Conservation (phyloP, 2,888 invertebrate genomes). For the Trissolcus brochymenae region DNA sequence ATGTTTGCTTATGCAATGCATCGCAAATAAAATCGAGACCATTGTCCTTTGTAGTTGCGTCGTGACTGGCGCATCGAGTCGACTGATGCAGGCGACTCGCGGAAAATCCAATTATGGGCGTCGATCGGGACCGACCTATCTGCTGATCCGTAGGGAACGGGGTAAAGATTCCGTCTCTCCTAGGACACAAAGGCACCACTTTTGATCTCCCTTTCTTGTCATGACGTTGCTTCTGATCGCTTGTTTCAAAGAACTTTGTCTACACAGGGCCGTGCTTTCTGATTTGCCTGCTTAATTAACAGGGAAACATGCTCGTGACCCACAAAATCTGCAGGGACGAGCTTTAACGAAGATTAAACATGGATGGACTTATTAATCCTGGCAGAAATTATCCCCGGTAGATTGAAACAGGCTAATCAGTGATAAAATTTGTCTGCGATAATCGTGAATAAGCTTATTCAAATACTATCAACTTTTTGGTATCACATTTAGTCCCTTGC, state of each 20-base stretch:
- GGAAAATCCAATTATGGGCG: conserved; percentile 62
- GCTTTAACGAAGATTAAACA: conserved; percentile 41
- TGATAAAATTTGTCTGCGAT: conserved; percentile 40
- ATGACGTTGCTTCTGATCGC: conserved; percentile 10
- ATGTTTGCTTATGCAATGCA: conserved; percentile 54
- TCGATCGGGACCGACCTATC: conserved; percentile 25
- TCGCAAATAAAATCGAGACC: conserved; percentile 38
- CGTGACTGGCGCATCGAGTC: conserved; percentile 54
- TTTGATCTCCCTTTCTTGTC: conserved; percentile 36
- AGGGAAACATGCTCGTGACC: conserved; percentile 30
- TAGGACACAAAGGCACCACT: conserved; percentile 38
- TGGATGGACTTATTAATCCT: conserved; percentile 34
- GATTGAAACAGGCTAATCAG: conserved; percentile 30
- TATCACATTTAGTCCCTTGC: too few relatives aligned
- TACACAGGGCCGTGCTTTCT: conserved; percentile 22
- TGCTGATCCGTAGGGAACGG: conserved; percentile 18
- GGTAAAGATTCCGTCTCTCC: conserved; percentile 56
- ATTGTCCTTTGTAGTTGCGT: conserved; percentile 45
- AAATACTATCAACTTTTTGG: conserved; percentile 16
- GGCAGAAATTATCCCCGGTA: conserved; percentile 21
- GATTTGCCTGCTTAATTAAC: conserved; percentile 40
- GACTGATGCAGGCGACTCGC: conserved; percentile 60
- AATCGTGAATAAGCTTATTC: conserved; percentile 6
- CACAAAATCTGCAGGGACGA: conserved; percentile 27
- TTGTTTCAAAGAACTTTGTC: conserved; percentile 34